Evolutionary conservation across 1,140 invertebrate genomes (phyloP), one percentile per base, ranked within the genome.

Genomic region (Drosophila tristis): DNA sequence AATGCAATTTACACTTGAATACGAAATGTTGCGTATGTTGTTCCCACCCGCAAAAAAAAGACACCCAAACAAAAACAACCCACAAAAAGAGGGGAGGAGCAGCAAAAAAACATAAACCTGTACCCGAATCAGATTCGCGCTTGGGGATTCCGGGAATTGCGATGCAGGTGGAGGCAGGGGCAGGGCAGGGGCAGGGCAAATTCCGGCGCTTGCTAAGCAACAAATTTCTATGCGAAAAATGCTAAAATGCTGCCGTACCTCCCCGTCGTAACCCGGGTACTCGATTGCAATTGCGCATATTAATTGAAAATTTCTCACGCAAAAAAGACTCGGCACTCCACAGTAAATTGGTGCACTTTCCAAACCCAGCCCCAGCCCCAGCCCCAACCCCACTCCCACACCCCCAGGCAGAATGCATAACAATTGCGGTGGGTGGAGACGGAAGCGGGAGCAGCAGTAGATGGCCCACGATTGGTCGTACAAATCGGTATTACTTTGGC

Each of bases 1-100:
- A 72, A 77, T 85, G 76, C 80, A 85, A 84, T 84, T 85, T 85
- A 74, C 80, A 85, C 80, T 85, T 85, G 80, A 85, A 85, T 85
- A 85, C 64, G 74, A 85, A 85, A 79, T 85, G 62, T 63, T 63
- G 58, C 58, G 45, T 63, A 43, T 43, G 31, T 62, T 39, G 43
- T 39, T 15, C 11, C 29, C 20, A 20, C 20, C 20, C 20, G 20
- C 20, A 16, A 16, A 16, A 16, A 16, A 16, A 16, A 16, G 16
- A 16, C 16, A 26, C 11, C 31, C 23, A 44, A 43, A 62, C 42
- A 63, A 59, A 68, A 42, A 39, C 13, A 43, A 63, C 4, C 9
- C 4, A 39, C 4, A 42, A 42, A 54, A 60, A 48, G 48, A 45
- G 15, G 35, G 11, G 11, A 4, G 13, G 11, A 9, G 35, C 6